Conservation (phyloP, 2,888 invertebrate genomes). For the Aporophyla nigra region DNA sequence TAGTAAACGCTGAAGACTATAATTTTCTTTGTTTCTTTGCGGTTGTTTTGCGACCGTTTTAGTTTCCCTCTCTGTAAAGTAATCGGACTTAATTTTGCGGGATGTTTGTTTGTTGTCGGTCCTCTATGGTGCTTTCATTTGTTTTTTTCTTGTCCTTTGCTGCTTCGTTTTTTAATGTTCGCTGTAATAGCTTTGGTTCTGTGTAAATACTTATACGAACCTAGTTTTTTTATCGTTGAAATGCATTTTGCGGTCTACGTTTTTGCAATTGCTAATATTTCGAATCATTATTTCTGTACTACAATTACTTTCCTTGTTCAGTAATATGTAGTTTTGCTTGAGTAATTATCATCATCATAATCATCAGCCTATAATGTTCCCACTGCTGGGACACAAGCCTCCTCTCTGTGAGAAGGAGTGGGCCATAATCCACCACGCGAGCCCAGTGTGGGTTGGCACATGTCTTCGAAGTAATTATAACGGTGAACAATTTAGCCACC, state of each 20-base stretch:
- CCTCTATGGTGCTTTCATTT: slow-evolving; percentile 22
- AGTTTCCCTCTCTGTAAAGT: slow-evolving; percentile 41
- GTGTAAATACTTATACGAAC: not conserved
- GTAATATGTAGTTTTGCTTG: not conserved
- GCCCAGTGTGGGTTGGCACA: too few species aligned
- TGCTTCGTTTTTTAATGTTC: not conserved
- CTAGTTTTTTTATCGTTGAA: not conserved
- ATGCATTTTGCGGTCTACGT: too few species aligned
- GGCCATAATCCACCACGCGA: too few species aligned
- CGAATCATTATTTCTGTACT: not conserved
- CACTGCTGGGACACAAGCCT: too few species aligned
- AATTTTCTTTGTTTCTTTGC: slow-evolving; percentile 81
- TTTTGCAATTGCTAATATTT: not conserved
- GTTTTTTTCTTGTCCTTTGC: slow-evolving; percentile 26
- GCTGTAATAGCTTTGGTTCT: slow-evolving; percentile 1
- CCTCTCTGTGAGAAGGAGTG: too few species aligned
- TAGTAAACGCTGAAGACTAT: slow-evolving; percentile 79
- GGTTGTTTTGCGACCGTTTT: slow-evolving; percentile 65
- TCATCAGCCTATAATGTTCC: too few species aligned
- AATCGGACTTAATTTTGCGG: slow-evolving; percentile 62
- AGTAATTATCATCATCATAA: too few species aligned
- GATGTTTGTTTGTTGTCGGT: slow-evolving; percentile 53
- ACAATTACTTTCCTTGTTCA: not conserved
- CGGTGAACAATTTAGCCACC: not conserved
- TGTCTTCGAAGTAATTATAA: slow-evolving; percentile 7